A percentile compares a stretch with the other conserved stretches of the same genome.
These are phyloP conservation scores for Apodemia duryi DNA, from an alignment of 2,888 invertebrate species.

Conservation along the genomic window DNA sequence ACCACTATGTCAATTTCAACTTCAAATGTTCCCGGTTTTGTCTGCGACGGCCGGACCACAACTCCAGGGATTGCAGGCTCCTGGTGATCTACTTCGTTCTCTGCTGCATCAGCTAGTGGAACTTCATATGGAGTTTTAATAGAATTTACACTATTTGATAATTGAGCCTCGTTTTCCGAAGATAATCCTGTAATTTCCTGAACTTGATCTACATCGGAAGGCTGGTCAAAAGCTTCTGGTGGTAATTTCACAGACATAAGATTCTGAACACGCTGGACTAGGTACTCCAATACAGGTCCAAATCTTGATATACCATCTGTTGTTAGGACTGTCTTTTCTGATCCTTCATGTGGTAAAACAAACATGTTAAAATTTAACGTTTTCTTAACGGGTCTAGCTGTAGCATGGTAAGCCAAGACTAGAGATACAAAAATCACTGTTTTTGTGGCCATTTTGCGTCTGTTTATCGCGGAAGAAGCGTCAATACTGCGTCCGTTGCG, in stretches of 20 bases:
- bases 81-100: conserved; percentile 71
- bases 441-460: conserved; percentile 52
- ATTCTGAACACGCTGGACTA: conserved; percentile 84
- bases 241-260: conserved; percentile 83
- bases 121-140: conserved; percentile 26
- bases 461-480: conserved; percentile 48
- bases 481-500: conserved; percentile 58
- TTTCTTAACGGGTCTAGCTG: conserved; percentile 55
- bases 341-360: conserved; percentile 54
- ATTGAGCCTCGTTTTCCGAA: not conserved
- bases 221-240: conserved; percentile 48
- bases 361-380: conserved; percentile 73
- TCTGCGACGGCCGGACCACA: conserved; percentile 55
- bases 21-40: conserved; percentile 65
- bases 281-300: conserved; percentile 83
- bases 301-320: conserved; percentile 77
- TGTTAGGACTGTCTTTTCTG: conserved; percentile 51
- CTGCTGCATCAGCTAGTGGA: conserved; percentile 52
- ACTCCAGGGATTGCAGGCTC: conserved; percentile 65
- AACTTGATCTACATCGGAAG: conserved; percentile 35
- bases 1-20: conserved; percentile 65
- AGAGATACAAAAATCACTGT: conserved; percentile 47
- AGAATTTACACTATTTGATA: not conserved
- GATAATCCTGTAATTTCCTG: not conserved
- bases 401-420: conserved; percentile 42